Evolutionary conservation across 2,888 invertebrate species (phyloP).

Genomic region (Deroplatys truncata): DNA sequence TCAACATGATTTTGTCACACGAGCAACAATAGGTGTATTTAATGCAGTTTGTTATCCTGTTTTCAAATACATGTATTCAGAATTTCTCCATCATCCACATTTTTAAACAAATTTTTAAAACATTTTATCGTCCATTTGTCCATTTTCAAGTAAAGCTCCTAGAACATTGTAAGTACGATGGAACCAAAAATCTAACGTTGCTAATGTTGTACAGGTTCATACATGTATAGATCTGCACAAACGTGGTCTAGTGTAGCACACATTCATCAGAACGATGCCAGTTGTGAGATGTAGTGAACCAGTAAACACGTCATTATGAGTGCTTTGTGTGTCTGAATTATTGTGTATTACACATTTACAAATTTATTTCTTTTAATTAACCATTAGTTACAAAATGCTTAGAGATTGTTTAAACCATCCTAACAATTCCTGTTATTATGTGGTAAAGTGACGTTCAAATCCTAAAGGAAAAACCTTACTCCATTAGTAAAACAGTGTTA

Average conservation of each 20-base stretch:
- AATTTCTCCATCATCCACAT: no score
- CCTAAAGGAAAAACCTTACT: background rate
- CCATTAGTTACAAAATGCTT: background rate
- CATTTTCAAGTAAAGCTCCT: background rate
- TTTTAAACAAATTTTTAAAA: no score
- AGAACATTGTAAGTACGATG: background rate
- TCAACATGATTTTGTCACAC: no score
- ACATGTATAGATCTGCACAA: background rate
- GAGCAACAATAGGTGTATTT: no score
- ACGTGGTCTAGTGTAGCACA: background rate
- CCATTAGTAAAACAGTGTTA: background rate
- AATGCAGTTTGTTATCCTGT: no score
- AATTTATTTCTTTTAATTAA: background rate
- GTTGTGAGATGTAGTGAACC: background rate
- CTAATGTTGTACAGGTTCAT: background rate
- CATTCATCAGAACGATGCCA: background rate
- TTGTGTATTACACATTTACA: background rate
- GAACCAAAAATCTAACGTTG: no score
- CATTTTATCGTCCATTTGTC: no score
- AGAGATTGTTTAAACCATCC: constrained; percentile 1
- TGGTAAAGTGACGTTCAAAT: background rate
- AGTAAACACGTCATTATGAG: background rate
- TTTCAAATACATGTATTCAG: no score
- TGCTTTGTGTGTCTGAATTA: background rate
- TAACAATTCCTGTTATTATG: background rate